These are phyloP conservation scores for Orthosia gothica DNA, from an alignment of 2,888 invertebrate genomes.

Conservation along the genomic window DNA sequence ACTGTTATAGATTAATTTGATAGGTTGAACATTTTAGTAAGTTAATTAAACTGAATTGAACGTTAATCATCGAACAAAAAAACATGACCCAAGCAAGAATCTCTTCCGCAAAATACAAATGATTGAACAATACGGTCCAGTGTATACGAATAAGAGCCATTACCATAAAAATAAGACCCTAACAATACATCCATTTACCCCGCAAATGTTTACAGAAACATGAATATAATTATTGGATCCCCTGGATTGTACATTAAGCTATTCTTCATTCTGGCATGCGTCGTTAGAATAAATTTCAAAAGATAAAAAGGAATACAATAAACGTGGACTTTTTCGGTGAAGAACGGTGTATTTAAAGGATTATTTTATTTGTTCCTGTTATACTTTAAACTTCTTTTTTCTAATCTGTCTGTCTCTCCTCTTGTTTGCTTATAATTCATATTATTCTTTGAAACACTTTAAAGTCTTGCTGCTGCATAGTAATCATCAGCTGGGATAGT, in stretches of 20 bases:
- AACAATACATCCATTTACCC: slow-evolving; percentile 25
- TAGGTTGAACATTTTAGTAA: no score
- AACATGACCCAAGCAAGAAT: background rate
- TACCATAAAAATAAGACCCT: slow-evolving; percentile 15
- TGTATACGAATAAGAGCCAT: background rate
- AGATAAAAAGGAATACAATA: slow-evolving; percentile 63
- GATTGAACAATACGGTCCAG: background rate
- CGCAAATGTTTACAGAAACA: slow-evolving; percentile 58
- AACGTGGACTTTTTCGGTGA: slow-evolving; percentile 40
- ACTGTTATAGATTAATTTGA: no score
- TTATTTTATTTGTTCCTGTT: slow-evolving; percentile 32
- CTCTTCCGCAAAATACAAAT: background rate
- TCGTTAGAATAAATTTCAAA: slow-evolving; percentile 68
- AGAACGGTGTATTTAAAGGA: slow-evolving; percentile 40
- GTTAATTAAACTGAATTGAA: no score
- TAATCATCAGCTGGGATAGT: background rate
- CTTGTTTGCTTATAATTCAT: slow-evolving; percentile 6
- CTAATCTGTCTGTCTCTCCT: background rate
- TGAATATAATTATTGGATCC: slow-evolving; percentile 66
- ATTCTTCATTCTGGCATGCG: slow-evolving; percentile 64
- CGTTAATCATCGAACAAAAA: background rate
- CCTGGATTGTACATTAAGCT: slow-evolving; percentile 61
- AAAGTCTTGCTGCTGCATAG: background rate
- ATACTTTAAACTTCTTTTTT: background rate
- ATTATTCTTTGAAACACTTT: background rate